Conservation (phyloP, 2,113 vertebrate species). For the Neoarius graeffei region DNA sequence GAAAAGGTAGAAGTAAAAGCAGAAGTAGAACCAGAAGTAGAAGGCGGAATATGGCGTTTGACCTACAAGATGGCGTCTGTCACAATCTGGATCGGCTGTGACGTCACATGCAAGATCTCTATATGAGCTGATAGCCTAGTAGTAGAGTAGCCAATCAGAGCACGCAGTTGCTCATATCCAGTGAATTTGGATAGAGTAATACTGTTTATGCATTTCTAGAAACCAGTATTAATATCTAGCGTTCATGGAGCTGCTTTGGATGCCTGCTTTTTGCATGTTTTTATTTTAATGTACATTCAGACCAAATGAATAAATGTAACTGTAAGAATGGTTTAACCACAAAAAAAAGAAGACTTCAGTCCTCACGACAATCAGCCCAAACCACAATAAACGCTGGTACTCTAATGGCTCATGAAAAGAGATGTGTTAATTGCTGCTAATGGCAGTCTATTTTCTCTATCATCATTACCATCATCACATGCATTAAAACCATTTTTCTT, state of each 20-base stretch:
- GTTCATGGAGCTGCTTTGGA: background rate
- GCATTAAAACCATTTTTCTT: background rate
- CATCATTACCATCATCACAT: slow-evolving; percentile 30
- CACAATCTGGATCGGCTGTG: too few species aligned
- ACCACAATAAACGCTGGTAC: background rate
- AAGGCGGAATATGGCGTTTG: too few species aligned
- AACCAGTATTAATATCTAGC: background rate
- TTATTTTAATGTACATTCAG: background rate
- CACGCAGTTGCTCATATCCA: too few species aligned
- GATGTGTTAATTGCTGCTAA: slow-evolving; percentile 42
- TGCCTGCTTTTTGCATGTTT: background rate
- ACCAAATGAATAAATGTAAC: background rate
- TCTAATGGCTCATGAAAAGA: background rate
- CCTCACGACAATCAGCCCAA: background rate
- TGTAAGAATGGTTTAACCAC: background rate
- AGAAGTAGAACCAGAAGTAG: too few species aligned
- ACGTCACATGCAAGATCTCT: too few species aligned
- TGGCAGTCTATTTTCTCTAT: slow-evolving; percentile 38
- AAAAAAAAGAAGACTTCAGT: background rate
- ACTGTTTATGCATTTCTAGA: background rate
- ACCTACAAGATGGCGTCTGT: too few species aligned
- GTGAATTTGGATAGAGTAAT: background rate
- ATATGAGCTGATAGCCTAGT: too few species aligned
- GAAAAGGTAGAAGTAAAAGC: too few species aligned
- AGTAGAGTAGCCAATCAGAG: too few species aligned